phyloP scores from a whole-genome alignment of 2,113 vertebrate species.

The Fregetta grallaria region DNA sequence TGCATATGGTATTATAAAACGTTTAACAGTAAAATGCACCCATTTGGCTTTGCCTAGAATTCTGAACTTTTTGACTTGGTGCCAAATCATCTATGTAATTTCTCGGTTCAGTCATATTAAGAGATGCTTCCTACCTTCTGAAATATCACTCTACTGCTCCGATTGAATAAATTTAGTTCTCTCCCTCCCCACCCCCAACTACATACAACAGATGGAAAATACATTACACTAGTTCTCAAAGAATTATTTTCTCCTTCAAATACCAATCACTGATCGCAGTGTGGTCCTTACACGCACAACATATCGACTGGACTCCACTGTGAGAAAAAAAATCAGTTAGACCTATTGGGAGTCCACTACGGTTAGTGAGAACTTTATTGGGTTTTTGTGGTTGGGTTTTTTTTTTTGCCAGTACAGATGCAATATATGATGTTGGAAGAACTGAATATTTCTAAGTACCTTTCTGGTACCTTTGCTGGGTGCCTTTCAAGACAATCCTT shows the following conservation, averaged over 20 bases:
- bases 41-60: constrained; percentile 22
- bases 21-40: neutral
- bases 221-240: neutral
- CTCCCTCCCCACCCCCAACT: neutral
- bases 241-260: neutral
- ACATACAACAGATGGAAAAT: constrained; percentile 32
- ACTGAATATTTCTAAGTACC: neutral
- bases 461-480: neutral
- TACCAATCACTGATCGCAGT: neutral
- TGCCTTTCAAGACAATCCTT: neutral
- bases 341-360: neutral
- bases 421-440: neutral
- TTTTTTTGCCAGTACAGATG: neutral
- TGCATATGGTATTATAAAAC: neutral
- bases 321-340: neutral
- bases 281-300: neutral
- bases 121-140: constrained; percentile 4
- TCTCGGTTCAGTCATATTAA: neutral
- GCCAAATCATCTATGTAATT: neutral
- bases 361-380: neutral
- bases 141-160: constrained; percentile 6
- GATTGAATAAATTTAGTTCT: neutral
- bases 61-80: constrained; percentile 4
- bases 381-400: neutral
- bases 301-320: neutral